Evolutionary conservation across 2,113 vertebrate species (phyloP), one percentile per base, ranked within the genome.

Genomic region (Anolis sagrei): DNA sequence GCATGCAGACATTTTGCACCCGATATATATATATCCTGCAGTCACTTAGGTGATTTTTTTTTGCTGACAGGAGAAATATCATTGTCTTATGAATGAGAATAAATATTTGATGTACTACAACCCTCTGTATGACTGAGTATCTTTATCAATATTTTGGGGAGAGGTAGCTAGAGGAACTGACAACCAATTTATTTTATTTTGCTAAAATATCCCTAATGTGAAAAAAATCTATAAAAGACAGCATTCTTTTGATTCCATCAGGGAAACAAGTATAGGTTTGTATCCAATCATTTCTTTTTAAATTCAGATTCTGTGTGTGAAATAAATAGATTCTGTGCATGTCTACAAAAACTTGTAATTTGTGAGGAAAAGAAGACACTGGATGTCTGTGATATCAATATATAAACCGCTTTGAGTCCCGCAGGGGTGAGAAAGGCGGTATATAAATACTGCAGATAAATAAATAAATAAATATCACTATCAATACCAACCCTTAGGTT

Each of bases 41-140:
- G 79, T 91, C 89, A 90, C 83, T 81, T 86, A 86, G 49, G 61
- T 90, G 89, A 88, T 48, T 91, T 93, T 48, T 91, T 93, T 89
- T 90, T 44, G 77, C 89, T 6, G 0, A 34, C 51, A 48, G 88
- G 88, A 89, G 86, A 86, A 81, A 86, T 66, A 87, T 92, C 58
- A 79, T 87, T 93, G 92, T 94, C 88, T 93, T 86, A 85, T 92
- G 89, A 91, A 89, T 90, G 90, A 92, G 92, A 95, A 93, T 94
- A 95, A 95, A 95, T 75, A 82, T 93, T 95, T 92, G 86, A 90
- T 94, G 94, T 95, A 90, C 86, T 75, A 87, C 89, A 76, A 11
- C 0, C 0, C 0, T 78, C 75, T 76, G 3, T 92, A 80, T 92
- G 34, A 25, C 88, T n/a, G 90, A 6, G 36, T 54, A 88, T 86